phyloP scores from a whole-genome alignment of 2,797 vertebrate species.

The Pangasius krempfi region DNA sequence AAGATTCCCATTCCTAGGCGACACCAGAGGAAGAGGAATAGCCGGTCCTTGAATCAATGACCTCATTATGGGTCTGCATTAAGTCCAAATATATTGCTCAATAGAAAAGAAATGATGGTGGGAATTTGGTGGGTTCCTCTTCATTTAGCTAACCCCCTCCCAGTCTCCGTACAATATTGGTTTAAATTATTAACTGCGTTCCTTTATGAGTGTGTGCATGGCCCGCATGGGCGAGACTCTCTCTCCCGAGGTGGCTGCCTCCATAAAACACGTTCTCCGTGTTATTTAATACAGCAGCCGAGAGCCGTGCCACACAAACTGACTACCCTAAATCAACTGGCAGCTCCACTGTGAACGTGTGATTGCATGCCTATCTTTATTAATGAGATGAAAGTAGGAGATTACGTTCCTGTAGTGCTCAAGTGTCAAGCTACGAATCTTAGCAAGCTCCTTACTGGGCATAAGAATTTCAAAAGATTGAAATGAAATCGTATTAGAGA shows the following conservation, averaged over 20 bases:
- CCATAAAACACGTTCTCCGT: constrained; percentile 31
- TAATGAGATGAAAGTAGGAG: constrained; percentile 52
- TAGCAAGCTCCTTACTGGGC: constrained; percentile 21
- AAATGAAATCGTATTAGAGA: constrained; percentile 25
- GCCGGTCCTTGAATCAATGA: constrained; percentile 42
- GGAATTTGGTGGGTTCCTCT: constrained; percentile 35
- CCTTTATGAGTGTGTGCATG: constrained; percentile 51
- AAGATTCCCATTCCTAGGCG: constrained; percentile 20
- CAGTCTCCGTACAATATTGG: constrained; percentile 50
- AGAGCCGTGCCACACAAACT: constrained; percentile 31
- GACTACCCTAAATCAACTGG: constrained; percentile 48
- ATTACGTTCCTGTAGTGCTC: constrained; percentile 29
- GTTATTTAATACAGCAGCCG: constrained; percentile 47
- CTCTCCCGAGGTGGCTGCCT: constrained; percentile 23
- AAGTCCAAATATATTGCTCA: constrained; percentile 36
- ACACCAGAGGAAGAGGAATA: constrained; percentile 29
- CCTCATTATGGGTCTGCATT: constrained; percentile 52
- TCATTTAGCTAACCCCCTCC: constrained; percentile 33
- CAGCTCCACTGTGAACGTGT: constrained; percentile 22
- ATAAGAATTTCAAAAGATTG: constrained; percentile 33
- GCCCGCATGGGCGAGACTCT: constrained; percentile 22
- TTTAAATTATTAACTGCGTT: constrained; percentile 57
- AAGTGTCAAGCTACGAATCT: constrained; percentile 25
- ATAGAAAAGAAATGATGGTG: constrained; percentile 20
- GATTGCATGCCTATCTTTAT: constrained; percentile 48